Evolutionary conservation across 2,888 invertebrate genomes (phyloP).

Genomic region (Hofmannophila pseudospretella): DNA sequence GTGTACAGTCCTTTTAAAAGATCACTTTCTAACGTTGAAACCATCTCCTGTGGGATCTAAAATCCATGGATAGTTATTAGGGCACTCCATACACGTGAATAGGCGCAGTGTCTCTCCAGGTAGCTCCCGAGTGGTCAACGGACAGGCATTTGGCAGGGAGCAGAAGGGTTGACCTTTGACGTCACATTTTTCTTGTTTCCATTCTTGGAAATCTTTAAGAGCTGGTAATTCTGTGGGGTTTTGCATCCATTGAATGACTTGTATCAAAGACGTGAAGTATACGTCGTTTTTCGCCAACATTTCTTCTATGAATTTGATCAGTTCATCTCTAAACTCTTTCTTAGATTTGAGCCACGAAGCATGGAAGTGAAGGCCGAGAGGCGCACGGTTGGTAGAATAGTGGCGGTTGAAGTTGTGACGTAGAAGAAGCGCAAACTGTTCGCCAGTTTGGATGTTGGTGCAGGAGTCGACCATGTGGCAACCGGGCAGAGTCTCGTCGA

Average conservation of each 20-base stretch:
- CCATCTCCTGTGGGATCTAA: conserved; percentile 96
- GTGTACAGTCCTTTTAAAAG: conserved; percentile 75
- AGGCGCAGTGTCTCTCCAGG: conserved; percentile 94
- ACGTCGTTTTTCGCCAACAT: conserved; percentile 93
- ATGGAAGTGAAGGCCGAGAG: conserved; percentile 94
- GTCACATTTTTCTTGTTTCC: conserved; percentile 95
- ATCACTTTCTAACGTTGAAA: conserved; percentile 89
- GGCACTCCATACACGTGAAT: conserved; percentile 97
- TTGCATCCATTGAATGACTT: conserved; percentile 98
- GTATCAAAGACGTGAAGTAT: conserved; percentile 93
- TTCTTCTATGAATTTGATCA: conserved; percentile 95
- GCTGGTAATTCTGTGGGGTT: conserved; percentile 92
- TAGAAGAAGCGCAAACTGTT: conserved; percentile 92
- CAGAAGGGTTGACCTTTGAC: conserved; percentile 96
- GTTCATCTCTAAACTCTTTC: conserved; percentile 93
- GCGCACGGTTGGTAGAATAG: conserved; percentile 94
- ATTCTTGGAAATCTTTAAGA: conserved; percentile 93
- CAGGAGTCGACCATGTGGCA: conserved; percentile 97
- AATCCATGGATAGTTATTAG: conserved; percentile 96
- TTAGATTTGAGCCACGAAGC: conserved; percentile 97
- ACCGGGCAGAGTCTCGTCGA: conserved; percentile 95
- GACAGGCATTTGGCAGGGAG: conserved; percentile 94
- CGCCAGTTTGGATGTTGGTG: conserved; percentile 93
- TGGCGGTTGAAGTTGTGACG: conserved; percentile 97
- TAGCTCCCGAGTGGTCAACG: conserved; percentile 91